Base-by-base conservation (phyloP, 2,888 invertebrate genomes). In the Neoitamus cyanurus region DNA sequence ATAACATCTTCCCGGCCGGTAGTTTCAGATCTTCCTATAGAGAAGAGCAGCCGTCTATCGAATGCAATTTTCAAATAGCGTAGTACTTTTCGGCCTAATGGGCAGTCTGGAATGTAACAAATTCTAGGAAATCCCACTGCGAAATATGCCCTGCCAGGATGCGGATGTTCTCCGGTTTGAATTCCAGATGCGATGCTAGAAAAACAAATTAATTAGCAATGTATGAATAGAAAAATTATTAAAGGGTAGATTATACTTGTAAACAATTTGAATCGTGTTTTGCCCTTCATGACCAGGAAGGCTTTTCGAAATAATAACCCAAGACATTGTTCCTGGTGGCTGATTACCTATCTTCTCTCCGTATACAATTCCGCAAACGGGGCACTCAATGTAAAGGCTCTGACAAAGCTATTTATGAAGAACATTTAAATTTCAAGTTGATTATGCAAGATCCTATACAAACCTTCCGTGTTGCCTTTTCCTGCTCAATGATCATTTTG, bases 1-100 rank as follows among this genome's bases (percentile, higher is more conserved):
- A 98, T 96, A 85, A 97, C 97, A 92, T 98, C 96, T 89, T 96
- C 95, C 88, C 96, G 94, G 0, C 98, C 98, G 0, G 98, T 98
- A 0, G 98, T 98, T 85, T 95, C 94, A 0, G 97, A 98, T 70
- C 96, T 94, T 84, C 96, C 95, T 87, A 98, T 95, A 0, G 96
- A 95, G 92, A 98, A 98, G 87, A 97, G 94, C 87, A 95, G 91
- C 85, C 96, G 94, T 15, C 96, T 93, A 89, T 96, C 95, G 93
- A 98, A 98, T 31, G 97, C 97, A 86, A 94, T 93, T 88, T 95
- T 94, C 84, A 98, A 92, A 87, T 96, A 93, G 85, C 94, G 91
- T 88, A 97, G 91, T 86, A 97, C 94, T 92, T 94, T 94, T 36
- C 96, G 93, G 0, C 97, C 97, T 86, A 95, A 93, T 85, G 95